Conservation (phyloP, 2,113 vertebrate genomes). For the Rattus rattus region DNA sequence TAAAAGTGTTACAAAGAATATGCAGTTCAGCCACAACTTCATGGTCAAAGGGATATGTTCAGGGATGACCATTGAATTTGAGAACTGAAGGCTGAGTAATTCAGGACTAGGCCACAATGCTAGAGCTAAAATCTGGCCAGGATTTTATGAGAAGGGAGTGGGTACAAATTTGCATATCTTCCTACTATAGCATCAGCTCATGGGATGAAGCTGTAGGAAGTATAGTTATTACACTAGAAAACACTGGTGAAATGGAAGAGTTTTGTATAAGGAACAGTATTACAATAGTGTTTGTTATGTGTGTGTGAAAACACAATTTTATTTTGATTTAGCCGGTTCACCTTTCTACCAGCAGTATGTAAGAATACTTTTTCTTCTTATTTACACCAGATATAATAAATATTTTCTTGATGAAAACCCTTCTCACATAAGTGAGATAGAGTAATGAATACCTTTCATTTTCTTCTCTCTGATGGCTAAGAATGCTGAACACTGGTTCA, state of each 20-base stretch:
- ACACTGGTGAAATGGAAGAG: not conserved
- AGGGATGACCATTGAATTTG: not conserved
- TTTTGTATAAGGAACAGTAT: accelerated
- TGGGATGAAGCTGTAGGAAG: accelerated
- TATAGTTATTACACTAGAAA: not conserved
- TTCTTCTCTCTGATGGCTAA: no score
- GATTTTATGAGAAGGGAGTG: not conserved
- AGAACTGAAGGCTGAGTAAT: not conserved
- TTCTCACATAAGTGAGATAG: no score
- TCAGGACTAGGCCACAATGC: no score
- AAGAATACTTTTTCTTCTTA: no score
- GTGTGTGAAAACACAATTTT: not conserved
- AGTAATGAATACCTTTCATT: no score
- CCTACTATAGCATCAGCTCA: not conserved
- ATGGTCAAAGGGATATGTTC: not conserved
- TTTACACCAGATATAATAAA: no score
- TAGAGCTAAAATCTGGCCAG: not conserved
- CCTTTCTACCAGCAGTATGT: not conserved
- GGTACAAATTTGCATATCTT: not conserved
- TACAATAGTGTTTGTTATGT: not conserved
- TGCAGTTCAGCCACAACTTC: not conserved
- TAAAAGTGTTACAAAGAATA: not conserved
- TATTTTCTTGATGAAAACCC: no score
- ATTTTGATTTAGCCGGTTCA: not conserved
- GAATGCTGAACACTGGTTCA: no score